phyloP scores from a whole-genome alignment of 92 coral and sea anemone species.

The Hydrozoanthus gracilis region DNA sequence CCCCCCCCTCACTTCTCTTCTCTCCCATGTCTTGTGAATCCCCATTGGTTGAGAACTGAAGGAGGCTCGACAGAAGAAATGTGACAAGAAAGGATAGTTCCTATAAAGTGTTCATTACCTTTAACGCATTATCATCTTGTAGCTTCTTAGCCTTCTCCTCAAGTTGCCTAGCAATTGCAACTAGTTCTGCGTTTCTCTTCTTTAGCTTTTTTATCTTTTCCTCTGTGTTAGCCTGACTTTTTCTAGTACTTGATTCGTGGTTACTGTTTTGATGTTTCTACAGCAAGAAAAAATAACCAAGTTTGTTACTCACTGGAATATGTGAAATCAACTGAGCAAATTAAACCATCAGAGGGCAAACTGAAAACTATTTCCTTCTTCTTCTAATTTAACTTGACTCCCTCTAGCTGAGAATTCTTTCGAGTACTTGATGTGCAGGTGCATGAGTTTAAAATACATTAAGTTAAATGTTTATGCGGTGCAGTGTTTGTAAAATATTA shows the following conservation, averaged over 20 bases:
- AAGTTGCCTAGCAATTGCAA: slow-evolving; percentile 94
- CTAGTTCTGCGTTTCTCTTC: slow-evolving; percentile 95
- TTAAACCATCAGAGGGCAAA: too few relatives aligned
- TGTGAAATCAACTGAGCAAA: not conserved
- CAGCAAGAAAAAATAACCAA: not conserved
- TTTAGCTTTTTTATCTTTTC: slow-evolving; percentile 92
- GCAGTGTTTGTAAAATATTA: too few relatives aligned
- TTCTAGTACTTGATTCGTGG: slow-evolving; percentile 52
- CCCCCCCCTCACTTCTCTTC: too few relatives aligned
- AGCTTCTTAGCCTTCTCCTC: slow-evolving; percentile 97
- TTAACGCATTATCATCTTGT: slow-evolving; percentile 89
- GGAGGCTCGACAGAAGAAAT: not conserved
- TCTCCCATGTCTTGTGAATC: too few relatives aligned
- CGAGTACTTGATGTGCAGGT: too few relatives aligned
- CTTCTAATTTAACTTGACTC: too few relatives aligned
- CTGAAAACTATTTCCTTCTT: too few relatives aligned
- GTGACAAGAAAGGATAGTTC: not conserved
- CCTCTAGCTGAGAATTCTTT: too few relatives aligned
- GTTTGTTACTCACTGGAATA: not conserved
- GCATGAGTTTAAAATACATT: too few relatives aligned
- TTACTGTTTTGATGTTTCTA: slow-evolving; percentile 52
- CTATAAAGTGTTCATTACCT: slow-evolving; percentile 31
- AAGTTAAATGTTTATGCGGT: too few relatives aligned
- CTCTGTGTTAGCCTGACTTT: slow-evolving; percentile 69
- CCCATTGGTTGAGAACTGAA: too few relatives aligned